Conservation (phyloP, 2,113 vertebrate species). For the Triplophysa rosa region DNA sequence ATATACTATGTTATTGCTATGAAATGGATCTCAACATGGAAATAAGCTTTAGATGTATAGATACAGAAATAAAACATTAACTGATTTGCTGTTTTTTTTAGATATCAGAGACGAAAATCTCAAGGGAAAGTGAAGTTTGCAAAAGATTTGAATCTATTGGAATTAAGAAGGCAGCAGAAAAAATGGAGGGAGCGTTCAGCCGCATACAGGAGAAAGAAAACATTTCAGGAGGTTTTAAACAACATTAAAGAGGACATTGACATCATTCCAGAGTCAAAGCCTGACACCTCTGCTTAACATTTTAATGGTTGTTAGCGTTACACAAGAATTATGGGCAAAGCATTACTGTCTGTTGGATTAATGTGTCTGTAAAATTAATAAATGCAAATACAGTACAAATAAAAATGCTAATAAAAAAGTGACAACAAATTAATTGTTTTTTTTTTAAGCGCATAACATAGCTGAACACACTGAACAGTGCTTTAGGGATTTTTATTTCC, state of each 20-base stretch:
- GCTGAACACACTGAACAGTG: too few species aligned
- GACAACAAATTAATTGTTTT: too few species aligned
- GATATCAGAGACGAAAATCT: constrained; percentile 41
- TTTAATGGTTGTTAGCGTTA: not conserved
- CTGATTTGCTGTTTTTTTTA: constrained; percentile 21
- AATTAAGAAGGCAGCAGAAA: constrained; percentile 31
- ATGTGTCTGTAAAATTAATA: not conserved
- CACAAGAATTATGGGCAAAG: not conserved
- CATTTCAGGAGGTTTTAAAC: constrained; percentile 16
- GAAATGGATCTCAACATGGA: not conserved
- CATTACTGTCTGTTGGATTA: not conserved
- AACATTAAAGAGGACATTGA: constrained; percentile 31
- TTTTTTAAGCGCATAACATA: too few species aligned
- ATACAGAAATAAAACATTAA: not conserved
- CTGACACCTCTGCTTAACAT: constrained; percentile 7
- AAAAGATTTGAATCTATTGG: constrained; percentile 27
- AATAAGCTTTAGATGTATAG: not conserved
- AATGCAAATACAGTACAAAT: not conserved
- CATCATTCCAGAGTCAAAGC: not conserved
- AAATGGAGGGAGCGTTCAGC: constrained; percentile 28
- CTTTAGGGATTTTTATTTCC: not conserved
- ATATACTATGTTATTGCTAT: not conserved
- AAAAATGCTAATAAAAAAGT: too few species aligned
- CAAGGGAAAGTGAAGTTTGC: constrained; percentile 34
- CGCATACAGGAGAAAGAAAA: constrained; percentile 15